Conservation (phyloP, 2,888 invertebrate species). For the Macrophya annulata region DNA sequence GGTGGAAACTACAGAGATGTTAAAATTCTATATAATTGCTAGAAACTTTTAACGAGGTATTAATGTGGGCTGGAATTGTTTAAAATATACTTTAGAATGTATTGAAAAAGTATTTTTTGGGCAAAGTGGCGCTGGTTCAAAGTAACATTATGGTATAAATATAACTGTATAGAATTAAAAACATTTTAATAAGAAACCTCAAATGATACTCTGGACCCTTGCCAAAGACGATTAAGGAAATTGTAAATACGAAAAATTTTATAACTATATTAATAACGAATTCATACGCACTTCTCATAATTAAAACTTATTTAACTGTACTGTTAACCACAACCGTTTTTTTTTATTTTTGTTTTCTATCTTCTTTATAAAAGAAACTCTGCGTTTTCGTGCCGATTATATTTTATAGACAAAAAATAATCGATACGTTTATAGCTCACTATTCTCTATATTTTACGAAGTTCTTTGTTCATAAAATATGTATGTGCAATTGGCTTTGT, state of each 20-base stretch:
- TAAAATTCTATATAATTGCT: not conserved
- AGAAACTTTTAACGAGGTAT: constrained; percentile 59
- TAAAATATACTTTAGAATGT: constrained; percentile 60
- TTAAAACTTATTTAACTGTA: constrained; percentile 43
- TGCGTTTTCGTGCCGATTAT: not conserved
- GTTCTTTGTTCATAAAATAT: not conserved
- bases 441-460: constrained; percentile 14
- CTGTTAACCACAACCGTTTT: not conserved
- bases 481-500: not conserved
- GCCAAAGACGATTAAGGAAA: constrained; percentile 66
- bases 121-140: constrained; percentile 75
- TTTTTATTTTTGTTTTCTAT: not conserved
- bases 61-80: constrained; percentile 61
- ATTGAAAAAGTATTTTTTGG: constrained; percentile 54
- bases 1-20: not conserved
- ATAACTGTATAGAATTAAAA: constrained; percentile 69
- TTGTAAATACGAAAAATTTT: constrained; percentile 45
- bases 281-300: constrained; percentile 44
- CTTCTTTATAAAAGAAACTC: not conserved
- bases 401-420: not conserved
- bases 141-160: constrained; percentile 74
- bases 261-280: constrained; percentile 45
- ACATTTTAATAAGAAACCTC: constrained; percentile 64
- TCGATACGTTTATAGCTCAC: not conserved
- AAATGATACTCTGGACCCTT: constrained; percentile 78